Base-by-base conservation (phyloP, 2,113 vertebrate species). In the Dicerorhinus sumatrensis region DNA sequence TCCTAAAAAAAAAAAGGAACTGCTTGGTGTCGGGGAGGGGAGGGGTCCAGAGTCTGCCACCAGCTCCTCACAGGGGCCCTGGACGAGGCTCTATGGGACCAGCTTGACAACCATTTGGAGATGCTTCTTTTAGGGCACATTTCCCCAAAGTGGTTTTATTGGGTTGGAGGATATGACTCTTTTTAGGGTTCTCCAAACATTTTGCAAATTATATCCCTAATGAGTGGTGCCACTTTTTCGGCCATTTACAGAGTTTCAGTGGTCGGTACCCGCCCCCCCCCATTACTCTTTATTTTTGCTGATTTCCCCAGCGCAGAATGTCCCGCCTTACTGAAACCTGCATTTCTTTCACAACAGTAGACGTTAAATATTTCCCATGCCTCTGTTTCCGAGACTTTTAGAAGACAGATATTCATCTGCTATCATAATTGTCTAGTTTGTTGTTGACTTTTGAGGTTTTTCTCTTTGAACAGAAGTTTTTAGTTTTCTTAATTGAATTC, bases 381-480 rank as follows among this genome's bases (percentile, higher is more conserved):
- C n/a, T 70, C 48, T 73, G 39, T 46, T 67, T n/a, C n/a, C 1
- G 36, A n/a, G 21, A 11, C 58, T 75, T 25, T 48, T 18, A 58
- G 25, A 82, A 89, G 81, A 51, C 5, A 3, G n/a, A 23, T 21
- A 16, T 3, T 62, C 23, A 29, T 10, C 39, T 58, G 36, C 39
- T n/a, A 39, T 8, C 31, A 2, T 21, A 36, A 31, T 39, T 58
- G 42, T 63, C 72, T 46, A 31, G 58, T 14, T 33, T 51, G 21
- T 54, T 82, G 48, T 29, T 60, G 11, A 58, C 56, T 82, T 72
- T 25, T 21, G 67, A 58, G 8, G 25, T 79, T 46, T 46, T 89
- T 54, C 67, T 27, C 75, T 75, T 51, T 81, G 46, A 92, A 67
- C 31, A 56, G 23, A 97, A 31, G 18, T 33, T 87, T 94, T 90